phyloP scores from a whole-genome alignment of 1,140 invertebrate genomes.

The Monochamus saltuarius region DNA sequence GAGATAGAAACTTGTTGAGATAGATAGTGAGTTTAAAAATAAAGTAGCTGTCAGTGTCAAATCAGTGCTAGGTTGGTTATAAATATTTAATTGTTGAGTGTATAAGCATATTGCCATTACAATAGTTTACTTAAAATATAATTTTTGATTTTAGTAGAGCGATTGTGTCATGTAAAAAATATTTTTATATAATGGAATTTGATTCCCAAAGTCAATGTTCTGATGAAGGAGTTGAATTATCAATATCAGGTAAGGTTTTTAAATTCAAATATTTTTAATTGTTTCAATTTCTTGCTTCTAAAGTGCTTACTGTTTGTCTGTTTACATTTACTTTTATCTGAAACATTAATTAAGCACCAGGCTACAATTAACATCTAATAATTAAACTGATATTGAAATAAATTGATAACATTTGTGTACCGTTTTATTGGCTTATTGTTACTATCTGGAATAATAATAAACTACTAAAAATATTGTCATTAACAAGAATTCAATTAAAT shows the following conservation, averaged over 20 bases:
- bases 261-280: neutral
- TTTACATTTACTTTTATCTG: too few species aligned
- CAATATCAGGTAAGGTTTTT: conserved; percentile 35
- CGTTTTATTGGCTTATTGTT: neutral
- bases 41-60: neutral
- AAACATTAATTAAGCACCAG: neutral
- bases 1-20: neutral
- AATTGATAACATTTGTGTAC: conserved; percentile 1
- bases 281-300: neutral
- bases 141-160: too few species aligned
- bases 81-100: too few species aligned
- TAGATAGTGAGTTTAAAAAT: conserved; percentile 1
- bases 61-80: too few species aligned
- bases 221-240: conserved; percentile 45
- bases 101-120: too few species aligned
- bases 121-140: too few species aligned
- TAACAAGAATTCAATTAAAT: neutral
- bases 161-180: conserved; percentile 15
- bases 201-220: conserved; percentile 43
- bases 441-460: neutral
- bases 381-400: neutral
- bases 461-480: neutral
- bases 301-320: too few species aligned
- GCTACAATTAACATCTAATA: neutral
- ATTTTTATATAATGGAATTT: conserved; percentile 40